Evolutionary conservation across 2,797 vertebrate genomes (phyloP).

Genomic region (Helostoma temminkii): DNA sequence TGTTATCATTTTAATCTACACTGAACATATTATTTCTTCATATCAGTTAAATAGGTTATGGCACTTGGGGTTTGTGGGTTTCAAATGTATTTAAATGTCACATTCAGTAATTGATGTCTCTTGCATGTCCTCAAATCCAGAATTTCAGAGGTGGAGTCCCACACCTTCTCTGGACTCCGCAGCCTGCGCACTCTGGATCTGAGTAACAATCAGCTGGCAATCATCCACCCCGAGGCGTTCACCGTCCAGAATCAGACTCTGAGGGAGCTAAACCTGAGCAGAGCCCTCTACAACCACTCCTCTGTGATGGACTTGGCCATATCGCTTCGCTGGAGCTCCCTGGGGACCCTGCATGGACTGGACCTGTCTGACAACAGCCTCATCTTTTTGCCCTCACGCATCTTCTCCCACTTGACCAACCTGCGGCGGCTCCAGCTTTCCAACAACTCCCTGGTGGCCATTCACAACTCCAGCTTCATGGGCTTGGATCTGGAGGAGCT

Average conservation of each 20-base stretch:
- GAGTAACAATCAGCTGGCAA: constrained; percentile 84
- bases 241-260: constrained; percentile 74
- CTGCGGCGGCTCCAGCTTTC: constrained; percentile 75
- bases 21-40: neutral
- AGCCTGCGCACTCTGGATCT: constrained; percentile 84
- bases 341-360: constrained; percentile 71
- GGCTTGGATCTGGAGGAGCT: constrained; percentile 83
- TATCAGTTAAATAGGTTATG: too few species aligned
- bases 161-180: constrained; percentile 78
- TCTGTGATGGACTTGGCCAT: constrained; percentile 73
- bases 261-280: constrained; percentile 86
- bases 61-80: too few species aligned
- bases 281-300: constrained; percentile 83
- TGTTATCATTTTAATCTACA: neutral
- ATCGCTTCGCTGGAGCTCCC: constrained; percentile 76
- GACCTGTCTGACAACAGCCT: constrained; percentile 85
- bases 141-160: constrained; percentile 81
- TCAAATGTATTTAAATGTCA: neutral
- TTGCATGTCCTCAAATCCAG: constrained; percentile 59
- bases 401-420: constrained; percentile 75
- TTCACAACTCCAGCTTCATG: constrained; percentile 79
- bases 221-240: constrained; percentile 85
- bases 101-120: constrained; percentile 10
- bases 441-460: constrained; percentile 84
- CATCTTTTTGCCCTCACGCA: constrained; percentile 74